Conservation (phyloP, 2,888 invertebrate genomes). For the Phanerotoma sp. region DNA sequence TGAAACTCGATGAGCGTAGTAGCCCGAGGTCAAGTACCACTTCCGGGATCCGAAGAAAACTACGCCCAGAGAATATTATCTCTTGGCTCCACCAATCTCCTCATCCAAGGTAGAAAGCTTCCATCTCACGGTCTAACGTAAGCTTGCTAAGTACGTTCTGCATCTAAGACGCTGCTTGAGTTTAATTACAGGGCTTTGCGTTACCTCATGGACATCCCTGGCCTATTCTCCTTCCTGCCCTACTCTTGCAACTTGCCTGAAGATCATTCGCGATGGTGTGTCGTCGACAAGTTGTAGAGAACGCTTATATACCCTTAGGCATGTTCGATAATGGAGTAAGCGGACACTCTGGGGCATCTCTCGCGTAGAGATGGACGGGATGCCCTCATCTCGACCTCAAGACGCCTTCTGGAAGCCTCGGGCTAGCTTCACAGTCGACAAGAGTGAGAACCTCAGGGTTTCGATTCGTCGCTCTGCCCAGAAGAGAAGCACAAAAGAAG, state of each 20-base stretch:
- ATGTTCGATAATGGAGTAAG: conserved; percentile 39
- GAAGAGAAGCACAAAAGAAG: neutral
- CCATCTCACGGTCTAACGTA: conserved; percentile 33
- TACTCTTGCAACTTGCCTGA: neutral
- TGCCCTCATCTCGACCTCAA: conserved; percentile 28
- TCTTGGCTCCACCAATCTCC: conserved; percentile 7
- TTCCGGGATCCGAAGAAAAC: conserved; percentile 22
- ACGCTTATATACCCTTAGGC: conserved; percentile 19
- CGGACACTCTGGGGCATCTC: conserved; percentile 33
- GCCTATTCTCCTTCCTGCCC: conserved; percentile 6
- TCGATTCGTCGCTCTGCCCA: neutral
- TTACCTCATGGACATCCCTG: conserved; percentile 24
- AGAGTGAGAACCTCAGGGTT: conserved; percentile 5
- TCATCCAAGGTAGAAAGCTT: conserved; percentile 7
- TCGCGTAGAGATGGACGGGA: conserved; percentile 31
- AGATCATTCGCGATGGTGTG: conserved; percentile 1
- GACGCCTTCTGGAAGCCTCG: conserved; percentile 18
- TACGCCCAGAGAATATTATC: conserved; percentile 33
- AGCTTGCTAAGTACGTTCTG: conserved; percentile 54
- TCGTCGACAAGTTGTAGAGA: conserved; percentile 12
- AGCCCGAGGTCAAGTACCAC: conserved; percentile 22
- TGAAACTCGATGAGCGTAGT: conserved; percentile 42
- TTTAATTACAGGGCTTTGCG: conserved; percentile 52
- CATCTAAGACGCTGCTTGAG: conserved; percentile 53
- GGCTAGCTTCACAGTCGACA: conserved; percentile 10